Percentiles rank a stretch among this genome's conserved stretches.
phyloP scores from a whole-genome alignment of 2,797 vertebrate genomes.

The Chloroceryle inda region DNA sequence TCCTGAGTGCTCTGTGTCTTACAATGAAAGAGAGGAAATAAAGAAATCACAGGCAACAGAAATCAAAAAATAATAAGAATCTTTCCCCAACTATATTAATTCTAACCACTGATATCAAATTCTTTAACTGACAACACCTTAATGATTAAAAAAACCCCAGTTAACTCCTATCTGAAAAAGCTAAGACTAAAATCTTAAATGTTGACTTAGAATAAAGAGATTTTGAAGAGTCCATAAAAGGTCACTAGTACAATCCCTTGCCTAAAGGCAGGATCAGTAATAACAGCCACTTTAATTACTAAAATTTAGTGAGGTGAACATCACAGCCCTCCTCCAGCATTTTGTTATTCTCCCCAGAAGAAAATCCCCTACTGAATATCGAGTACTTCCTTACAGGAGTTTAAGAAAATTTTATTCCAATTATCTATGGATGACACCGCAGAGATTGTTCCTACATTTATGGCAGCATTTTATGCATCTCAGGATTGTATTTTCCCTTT shows the following conservation, averaged over 20 bases:
- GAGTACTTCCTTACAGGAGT: not conserved
- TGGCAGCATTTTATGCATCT: not conserved
- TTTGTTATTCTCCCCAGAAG: not conserved
- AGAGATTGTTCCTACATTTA: not conserved
- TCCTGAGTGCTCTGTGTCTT: conserved; percentile 88
- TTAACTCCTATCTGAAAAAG: not conserved
- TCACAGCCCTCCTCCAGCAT: not conserved
- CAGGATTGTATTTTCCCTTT: not conserved
- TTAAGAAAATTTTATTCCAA: not conserved
- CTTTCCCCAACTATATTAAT: not conserved
- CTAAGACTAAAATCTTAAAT: not conserved
- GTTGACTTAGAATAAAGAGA: not conserved
- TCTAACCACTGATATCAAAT: not conserved
- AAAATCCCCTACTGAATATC: accelerated
- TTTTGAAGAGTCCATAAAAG: not conserved
- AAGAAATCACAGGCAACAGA: not conserved
- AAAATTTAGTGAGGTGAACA: not conserved
- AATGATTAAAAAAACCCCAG: not conserved
- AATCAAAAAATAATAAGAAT: not conserved
- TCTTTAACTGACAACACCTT: not conserved
- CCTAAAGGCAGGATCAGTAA: not conserved
- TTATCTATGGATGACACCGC: not conserved
- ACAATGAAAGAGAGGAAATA: not conserved
- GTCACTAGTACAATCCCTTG: not conserved
- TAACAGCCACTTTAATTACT: not conserved